A percentile compares a stretch with the other conserved stretches of the same genome.
Evolutionary conservation across 1,140 invertebrate species (phyloP).

Genomic region (Aphelinus certus): DNA sequence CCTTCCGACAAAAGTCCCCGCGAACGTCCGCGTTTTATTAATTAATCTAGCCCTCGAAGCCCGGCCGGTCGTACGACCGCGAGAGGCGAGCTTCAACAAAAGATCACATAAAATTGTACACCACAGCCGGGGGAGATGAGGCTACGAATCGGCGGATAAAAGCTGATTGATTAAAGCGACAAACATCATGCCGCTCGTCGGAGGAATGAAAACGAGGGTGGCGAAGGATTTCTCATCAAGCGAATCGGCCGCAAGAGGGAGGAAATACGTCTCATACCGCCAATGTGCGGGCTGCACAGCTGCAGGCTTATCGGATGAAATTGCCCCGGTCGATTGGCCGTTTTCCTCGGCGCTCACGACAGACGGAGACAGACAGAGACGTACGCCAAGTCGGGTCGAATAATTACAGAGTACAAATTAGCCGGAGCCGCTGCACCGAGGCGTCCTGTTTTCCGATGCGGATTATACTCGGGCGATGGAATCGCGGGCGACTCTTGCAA

Average conservation of each 20-base stretch:
- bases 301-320: slow-evolving; percentile 14
- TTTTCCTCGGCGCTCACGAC: background rate
- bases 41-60: too few species aligned
- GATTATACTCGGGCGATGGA: slow-evolving; percentile 19
- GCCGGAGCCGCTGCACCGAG: background rate
- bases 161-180: background rate
- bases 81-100: too few species aligned
- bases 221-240: too few species aligned
- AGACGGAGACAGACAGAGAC: background rate
- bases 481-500: slow-evolving; percentile 20
- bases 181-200: too few species aligned
- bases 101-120: too few species aligned
- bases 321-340: slow-evolving; percentile 19
- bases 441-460: slow-evolving; percentile 28
- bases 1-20: too few species aligned
- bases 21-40: too few species aligned
- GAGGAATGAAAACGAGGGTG: too few species aligned
- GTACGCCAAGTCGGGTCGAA: background rate
- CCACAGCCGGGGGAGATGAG: too few species aligned
- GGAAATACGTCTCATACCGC: too few species aligned
- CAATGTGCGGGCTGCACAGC: background rate
- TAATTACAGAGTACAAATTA: slow-evolving; percentile 25
- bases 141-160: background rate
- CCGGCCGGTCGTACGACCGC: too few species aligned
- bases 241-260: too few species aligned